A percentile compares a stretch with the other conserved stretches of the same genome.
phyloP scores from a whole-genome alignment of 2,797 vertebrate species.

The Hydrocynus forskahlii region DNA sequence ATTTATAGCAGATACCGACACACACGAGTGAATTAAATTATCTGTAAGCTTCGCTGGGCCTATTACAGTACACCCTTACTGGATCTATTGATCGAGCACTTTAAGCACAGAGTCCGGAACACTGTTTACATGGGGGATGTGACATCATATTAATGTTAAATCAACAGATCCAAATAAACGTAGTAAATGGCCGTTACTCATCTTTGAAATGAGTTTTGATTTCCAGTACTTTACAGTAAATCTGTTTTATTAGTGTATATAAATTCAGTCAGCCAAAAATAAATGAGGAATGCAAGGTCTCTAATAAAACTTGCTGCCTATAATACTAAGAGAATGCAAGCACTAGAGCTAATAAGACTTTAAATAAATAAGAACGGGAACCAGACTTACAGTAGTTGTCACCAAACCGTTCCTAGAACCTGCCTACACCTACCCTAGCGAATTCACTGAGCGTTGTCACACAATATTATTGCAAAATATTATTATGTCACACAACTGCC shows the following conservation, averaged over 20 bases:
- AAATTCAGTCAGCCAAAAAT: slow-evolving; percentile 9
- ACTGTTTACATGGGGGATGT: neutral
- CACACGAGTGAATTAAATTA: neutral
- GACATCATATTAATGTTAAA: slow-evolving; percentile 11
- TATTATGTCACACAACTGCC: too few species aligned
- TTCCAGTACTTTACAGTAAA: slow-evolving; percentile 11
- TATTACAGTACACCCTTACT: neutral
- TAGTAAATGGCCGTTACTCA: slow-evolving; percentile 4
- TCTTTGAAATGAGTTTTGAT: neutral
- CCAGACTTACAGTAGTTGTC: neutral
- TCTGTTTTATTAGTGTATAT: neutral
- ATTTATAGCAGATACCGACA: neutral
- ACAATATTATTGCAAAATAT: too few species aligned
- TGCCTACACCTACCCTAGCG: too few species aligned
- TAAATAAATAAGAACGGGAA: neutral
- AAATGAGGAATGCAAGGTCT: neutral
- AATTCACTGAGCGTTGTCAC: too few species aligned
- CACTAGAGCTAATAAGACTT: neutral
- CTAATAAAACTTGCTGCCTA: slow-evolving; percentile 10
- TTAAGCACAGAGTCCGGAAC: too few species aligned
- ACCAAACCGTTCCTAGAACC: too few species aligned
- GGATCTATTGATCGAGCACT: neutral
- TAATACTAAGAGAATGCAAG: slow-evolving; percentile 1
- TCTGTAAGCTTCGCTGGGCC: neutral
- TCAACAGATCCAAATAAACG: slow-evolving; percentile 2